phyloP scores from a whole-genome alignment of 1,140 invertebrate genomes.

The Nomia melanderi region DNA sequence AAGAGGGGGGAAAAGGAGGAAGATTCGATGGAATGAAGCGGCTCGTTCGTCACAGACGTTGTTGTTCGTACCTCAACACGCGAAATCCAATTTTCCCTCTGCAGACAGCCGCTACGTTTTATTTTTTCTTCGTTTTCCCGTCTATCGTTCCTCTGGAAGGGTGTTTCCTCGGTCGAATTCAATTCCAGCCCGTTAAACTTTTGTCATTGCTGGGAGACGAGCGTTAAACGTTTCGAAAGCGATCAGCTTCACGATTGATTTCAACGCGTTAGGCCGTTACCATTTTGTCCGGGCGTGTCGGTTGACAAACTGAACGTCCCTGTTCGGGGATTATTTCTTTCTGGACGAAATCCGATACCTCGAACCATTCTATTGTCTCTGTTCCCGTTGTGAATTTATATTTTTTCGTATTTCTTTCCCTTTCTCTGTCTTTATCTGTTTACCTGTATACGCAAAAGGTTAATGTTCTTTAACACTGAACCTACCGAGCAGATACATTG shows the following conservation, averaged over 20 bases:
- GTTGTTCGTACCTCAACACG: constrained; percentile 39
- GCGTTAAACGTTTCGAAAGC: constrained; percentile 46
- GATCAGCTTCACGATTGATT: constrained; percentile 31
- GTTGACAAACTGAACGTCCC: not conserved
- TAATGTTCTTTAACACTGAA: too few species aligned
- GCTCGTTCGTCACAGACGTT: constrained; percentile 16
- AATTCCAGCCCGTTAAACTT: constrained; percentile 66
- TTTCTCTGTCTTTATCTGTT: too few species aligned
- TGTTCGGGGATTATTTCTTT: not conserved
- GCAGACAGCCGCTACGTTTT: constrained; percentile 22
- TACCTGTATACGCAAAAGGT: too few species aligned
- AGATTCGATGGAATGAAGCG: constrained; percentile 18
- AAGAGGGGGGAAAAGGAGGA: not conserved
- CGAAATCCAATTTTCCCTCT: constrained; percentile 67
- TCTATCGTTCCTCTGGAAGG: constrained; percentile 8
- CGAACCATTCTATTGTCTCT: not conserved
- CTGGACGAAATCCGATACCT: not conserved
- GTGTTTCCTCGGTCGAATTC: constrained; percentile 45
- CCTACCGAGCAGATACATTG: too few species aligned
- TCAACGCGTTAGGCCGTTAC: not conserved
- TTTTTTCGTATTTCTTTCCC: too few species aligned
- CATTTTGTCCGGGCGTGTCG: not conserved
- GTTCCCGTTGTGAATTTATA: not conserved
- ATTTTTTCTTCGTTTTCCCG: constrained; percentile 25
- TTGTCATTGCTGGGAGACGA: constrained; percentile 50